Evolutionary conservation across 2,113 vertebrate genomes (phyloP).

Genomic region (Mystacornis crossleyi): DNA sequence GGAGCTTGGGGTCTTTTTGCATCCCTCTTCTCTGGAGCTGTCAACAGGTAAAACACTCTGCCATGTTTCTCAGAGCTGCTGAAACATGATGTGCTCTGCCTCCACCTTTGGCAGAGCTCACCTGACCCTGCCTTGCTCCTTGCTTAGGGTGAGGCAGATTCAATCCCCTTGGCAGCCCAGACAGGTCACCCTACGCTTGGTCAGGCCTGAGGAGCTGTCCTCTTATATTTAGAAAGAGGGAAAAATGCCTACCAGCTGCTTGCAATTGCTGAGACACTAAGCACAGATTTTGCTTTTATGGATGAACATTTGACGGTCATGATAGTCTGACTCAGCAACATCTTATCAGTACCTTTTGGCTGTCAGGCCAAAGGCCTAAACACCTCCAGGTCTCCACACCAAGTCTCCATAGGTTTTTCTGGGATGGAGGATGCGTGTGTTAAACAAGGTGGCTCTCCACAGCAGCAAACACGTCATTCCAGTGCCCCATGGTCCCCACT

Average conservation of each 20-base stretch:
- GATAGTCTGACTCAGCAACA: background rate
- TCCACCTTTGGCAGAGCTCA: background rate
- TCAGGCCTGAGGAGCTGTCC: background rate
- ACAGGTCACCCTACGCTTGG: background rate
- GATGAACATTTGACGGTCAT: fast-evolving
- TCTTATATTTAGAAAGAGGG: background rate
- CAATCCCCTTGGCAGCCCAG: background rate
- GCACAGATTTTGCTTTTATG: background rate
- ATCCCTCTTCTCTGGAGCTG: background rate
- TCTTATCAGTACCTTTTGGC: background rate
- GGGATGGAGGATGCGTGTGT: fast-evolving
- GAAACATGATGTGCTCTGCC: background rate
- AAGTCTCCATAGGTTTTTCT: background rate
- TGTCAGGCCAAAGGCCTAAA: background rate
- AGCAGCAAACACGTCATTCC: background rate
- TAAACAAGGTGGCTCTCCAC: background rate
- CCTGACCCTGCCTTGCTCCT: constrained; percentile 29
- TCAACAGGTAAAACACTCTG: background rate
- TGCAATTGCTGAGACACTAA: background rate
- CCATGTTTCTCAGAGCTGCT: background rate
- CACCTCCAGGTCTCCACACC: background rate
- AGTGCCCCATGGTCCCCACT: fast-evolving
- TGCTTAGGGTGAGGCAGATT: background rate
- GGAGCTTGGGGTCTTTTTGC: background rate
- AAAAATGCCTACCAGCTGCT: background rate